Evolutionary conservation across 1,140 invertebrate genomes (phyloP).

Genomic region (Vanessa atalanta): DNA sequence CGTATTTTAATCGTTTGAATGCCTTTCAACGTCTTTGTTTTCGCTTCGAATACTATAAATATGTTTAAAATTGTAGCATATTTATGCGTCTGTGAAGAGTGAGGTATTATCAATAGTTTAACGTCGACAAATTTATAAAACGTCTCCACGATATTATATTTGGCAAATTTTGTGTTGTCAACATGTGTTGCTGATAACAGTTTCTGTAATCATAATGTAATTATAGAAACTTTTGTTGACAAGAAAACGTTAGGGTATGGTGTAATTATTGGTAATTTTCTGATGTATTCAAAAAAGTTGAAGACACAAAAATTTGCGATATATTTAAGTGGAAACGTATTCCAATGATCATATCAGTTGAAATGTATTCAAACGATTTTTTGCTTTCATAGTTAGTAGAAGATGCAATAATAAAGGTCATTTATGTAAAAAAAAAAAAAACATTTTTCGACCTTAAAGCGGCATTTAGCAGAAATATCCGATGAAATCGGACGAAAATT

Average conservation of each 20-base stretch:
- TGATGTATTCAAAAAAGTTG: too few relatives aligned
- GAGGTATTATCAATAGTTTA: too few relatives aligned
- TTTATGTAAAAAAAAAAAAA: conserved; percentile 28
- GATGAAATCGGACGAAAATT: conserved; percentile 61
- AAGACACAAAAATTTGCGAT: too few relatives aligned
- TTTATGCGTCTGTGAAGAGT: background rate
- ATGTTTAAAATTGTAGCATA: background rate
- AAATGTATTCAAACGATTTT: conserved; percentile 44
- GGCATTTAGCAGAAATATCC: conserved; percentile 60
- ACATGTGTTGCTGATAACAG: too few relatives aligned
- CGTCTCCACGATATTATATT: too few relatives aligned
- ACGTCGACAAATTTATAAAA: too few relatives aligned
- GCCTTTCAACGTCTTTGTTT: conserved; percentile 15
- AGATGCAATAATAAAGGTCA: conserved; percentile 43
- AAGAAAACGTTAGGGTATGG: too few relatives aligned
- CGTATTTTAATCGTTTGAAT: conserved; percentile 45
- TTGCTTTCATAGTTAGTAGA: conserved; percentile 46
- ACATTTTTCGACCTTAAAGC: conserved; percentile 23
- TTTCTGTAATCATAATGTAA: too few relatives aligned
- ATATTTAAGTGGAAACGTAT: background rate
- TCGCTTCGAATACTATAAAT: background rate
- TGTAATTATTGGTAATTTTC: too few relatives aligned
- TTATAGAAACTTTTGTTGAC: too few relatives aligned
- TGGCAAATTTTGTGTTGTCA: too few relatives aligned
- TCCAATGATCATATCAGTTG: conserved; percentile 1